phyloP scores from a whole-genome alignment of 1,140 invertebrate genomes.

The Pseudomyrmex sp. region DNA sequence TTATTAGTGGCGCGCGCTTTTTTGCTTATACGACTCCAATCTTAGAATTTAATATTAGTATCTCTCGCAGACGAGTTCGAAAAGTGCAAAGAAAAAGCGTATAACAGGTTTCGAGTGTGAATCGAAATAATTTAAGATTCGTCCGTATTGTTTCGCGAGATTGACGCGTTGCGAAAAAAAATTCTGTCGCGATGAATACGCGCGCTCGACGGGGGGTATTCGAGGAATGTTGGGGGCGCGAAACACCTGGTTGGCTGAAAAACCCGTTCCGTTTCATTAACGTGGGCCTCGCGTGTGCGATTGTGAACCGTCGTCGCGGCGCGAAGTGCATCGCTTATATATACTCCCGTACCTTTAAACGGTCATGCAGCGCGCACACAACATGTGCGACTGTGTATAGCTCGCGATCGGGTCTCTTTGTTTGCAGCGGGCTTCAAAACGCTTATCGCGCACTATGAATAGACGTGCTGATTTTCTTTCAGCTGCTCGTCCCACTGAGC shows the following conservation, averaged over 20 bases:
- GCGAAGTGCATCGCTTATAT: conserved; percentile 13
- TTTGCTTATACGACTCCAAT: no score
- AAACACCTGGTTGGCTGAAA: conserved; percentile 55
- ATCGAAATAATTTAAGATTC: no score
- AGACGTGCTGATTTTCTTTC: conserved; percentile 78
- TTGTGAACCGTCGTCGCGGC: conserved; percentile 22
- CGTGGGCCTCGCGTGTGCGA: neutral
- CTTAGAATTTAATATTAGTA: no score
- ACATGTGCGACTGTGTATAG: conserved; percentile 25
- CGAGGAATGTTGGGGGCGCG: neutral
- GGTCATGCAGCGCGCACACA: neutral
- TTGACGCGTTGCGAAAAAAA: neutral
- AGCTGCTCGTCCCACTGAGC: conserved; percentile 58
- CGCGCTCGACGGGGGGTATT: neutral
- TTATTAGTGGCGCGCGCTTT: no score
- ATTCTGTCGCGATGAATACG: neutral
- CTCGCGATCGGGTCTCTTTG: conserved; percentile 66
- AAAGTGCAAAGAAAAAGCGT: no score
- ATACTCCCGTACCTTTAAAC: conserved; percentile 63
- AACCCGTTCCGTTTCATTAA: conserved; percentile 56
- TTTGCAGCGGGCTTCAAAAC: conserved; percentile 67
- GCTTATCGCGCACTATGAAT: conserved; percentile 78
- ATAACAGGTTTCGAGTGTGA: no score
- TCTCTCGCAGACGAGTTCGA: no score
- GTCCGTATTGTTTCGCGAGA: no score